Evolutionary conservation across 2,888 invertebrate genomes (phyloP), one percentile per base, ranked within the genome.

Genomic region (Cryptus viduatorius): DNA sequence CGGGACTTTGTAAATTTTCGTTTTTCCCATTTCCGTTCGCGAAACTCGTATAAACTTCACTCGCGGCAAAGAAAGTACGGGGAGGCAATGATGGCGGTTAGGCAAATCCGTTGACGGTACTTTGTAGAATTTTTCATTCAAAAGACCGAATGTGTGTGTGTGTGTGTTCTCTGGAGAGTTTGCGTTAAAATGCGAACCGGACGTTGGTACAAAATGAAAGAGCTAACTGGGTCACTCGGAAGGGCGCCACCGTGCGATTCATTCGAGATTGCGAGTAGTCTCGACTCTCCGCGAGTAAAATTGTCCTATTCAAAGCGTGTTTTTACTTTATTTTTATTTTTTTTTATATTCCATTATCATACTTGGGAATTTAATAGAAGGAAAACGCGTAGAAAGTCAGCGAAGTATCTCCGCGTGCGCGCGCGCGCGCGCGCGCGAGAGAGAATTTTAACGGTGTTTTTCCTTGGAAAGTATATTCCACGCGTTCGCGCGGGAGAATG

Each of bases 401-500:
- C 0, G 4, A 31, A 73, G 46, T 46, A 46, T 46, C 29, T 46
- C 19, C 42, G 16, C n/a, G n/a, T n/a, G n/a, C n/a, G n/a, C n/a
- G n/a, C 42, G 37, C 65, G n/a, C 19, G 65, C 65, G 8, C 42
- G n/a, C 16, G n/a, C 56, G 19, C 19, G 48, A 48, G 64, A 64
- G 75, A 29, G 61, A 29, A 4, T 16, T 50, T 50, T n/a, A 50
- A 37, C 37, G 46, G 31, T 31, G 64, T 37, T 75, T 31, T 75
- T 75, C 48, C 8, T 16, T 14, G 8, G 10, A 61, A 73, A 73
- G 61, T 29, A 46, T 59, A 16, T 44, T 19, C 87, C 89, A 85
- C 87, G 89, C 89, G 29, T 29, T 12, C 14, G 14, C 4, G 31
- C 31, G 59, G 59, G 89, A 88, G 87, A 65, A 67, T 68, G 65